Percentiles rank a stretch among this genome's conserved stretches.
phyloP scores from a whole-genome alignment of 1,140 invertebrate genomes.

The Heliconius melpomene region DNA sequence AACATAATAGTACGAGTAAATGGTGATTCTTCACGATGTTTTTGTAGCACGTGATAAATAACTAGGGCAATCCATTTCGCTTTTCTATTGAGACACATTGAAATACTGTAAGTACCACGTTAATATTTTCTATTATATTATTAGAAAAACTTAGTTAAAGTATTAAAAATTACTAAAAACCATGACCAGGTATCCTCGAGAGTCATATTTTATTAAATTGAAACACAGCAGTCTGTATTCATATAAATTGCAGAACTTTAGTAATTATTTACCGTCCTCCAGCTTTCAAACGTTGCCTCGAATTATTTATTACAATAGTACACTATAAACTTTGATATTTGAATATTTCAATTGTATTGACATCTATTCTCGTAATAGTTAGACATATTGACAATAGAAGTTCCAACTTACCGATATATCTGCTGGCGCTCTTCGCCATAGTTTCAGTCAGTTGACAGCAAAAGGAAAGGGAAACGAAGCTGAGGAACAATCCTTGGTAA shows the following conservation, averaged over 20 bases:
- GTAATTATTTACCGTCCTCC: slow-evolving; percentile 23
- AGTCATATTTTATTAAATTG: slow-evolving; percentile 24
- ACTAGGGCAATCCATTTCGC: not conserved
- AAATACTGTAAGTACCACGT: not conserved
- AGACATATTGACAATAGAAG: not conserved
- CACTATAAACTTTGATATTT: not conserved
- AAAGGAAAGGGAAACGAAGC: slow-evolving; percentile 75
- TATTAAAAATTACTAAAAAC: slow-evolving; percentile 4
- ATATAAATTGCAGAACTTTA: slow-evolving; percentile 33
- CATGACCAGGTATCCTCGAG: not conserved
- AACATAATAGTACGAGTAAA: not conserved
- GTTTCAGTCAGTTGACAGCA: slow-evolving; percentile 77
- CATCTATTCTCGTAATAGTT: not conserved
- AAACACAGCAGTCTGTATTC: slow-evolving; percentile 13
- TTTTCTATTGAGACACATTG: slow-evolving; percentile 12
- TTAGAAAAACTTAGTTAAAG: not conserved
- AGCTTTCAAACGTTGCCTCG: slow-evolving; percentile 19
- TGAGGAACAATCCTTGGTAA: slow-evolving; percentile 73
- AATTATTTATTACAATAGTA: slow-evolving; percentile 28
- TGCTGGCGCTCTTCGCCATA: slow-evolving; percentile 77
- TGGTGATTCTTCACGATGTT: not conserved
- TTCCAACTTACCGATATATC: slow-evolving; percentile 70
- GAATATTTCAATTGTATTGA: not conserved
- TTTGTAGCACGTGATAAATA: slow-evolving; percentile 24
- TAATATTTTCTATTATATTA: not conserved